phyloP scores from a whole-genome alignment of 2,888 invertebrate species.

The Tryphoninae sp. region DNA sequence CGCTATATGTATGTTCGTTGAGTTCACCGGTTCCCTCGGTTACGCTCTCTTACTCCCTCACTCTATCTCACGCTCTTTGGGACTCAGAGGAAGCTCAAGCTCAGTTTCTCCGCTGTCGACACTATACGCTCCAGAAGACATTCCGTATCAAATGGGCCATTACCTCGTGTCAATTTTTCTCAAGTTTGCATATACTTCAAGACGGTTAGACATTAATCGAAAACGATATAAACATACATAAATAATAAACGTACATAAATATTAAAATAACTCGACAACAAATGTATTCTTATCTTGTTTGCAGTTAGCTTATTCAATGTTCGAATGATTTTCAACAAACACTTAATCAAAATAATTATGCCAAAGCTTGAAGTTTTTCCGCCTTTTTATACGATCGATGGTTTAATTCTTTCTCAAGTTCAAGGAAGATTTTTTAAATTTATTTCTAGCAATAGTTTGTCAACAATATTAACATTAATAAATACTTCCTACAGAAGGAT shows the following conservation, averaged over 20 bases:
- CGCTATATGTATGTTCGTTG: conserved; percentile 21
- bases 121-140: conserved; percentile 9
- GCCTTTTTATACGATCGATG: too few relatives aligned
- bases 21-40: conserved; percentile 41
- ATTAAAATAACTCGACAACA: background rate
- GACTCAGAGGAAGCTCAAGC: conserved; percentile 28
- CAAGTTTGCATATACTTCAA: background rate
- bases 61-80: conserved; percentile 30
- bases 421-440: too few relatives aligned
- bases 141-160: background rate
- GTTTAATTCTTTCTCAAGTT: too few relatives aligned
- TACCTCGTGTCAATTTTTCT: background rate
- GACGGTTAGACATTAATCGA: background rate
- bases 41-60: conserved; percentile 61
- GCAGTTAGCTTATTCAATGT: too few relatives aligned
- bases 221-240: background rate
- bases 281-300: too few relatives aligned
- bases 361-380: too few relatives aligned
- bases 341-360: too few relatives aligned
- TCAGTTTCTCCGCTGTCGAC: conserved; percentile 36
- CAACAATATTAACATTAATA: too few relatives aligned
- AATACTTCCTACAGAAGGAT: too few relatives aligned
- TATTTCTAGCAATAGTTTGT: too few relatives aligned
- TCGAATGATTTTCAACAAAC: too few relatives aligned
- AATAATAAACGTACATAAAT: background rate